phyloP scores from a whole-genome alignment of 2,797 vertebrate species.

The Pipistrellus nathusii region DNA sequence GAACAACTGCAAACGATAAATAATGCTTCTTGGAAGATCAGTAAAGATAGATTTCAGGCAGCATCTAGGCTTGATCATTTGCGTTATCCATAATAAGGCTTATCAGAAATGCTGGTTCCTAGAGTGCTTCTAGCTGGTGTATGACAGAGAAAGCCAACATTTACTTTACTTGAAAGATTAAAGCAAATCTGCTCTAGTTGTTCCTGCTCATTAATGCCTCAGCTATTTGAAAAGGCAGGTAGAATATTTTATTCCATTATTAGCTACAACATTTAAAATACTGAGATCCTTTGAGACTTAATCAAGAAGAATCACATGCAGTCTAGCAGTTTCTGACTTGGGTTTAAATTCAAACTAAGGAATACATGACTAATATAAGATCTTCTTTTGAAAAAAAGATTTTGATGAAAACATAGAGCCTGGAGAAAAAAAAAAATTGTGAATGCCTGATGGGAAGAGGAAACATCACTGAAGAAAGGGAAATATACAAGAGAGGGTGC shows the following conservation, averaged over 20 bases:
- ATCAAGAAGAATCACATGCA: conserved; percentile 49
- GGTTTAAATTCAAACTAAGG: conserved; percentile 67
- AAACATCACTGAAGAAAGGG: background rate
- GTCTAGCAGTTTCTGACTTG: conserved; percentile 19
- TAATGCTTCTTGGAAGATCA: background rate
- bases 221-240: conserved; percentile 69
- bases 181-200: conserved; percentile 66
- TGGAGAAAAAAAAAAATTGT: background rate
- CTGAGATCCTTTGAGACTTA: conserved; percentile 63
- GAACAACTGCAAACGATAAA: conserved; percentile 18
- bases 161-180: conserved; percentile 74
- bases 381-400: conserved; percentile 21
- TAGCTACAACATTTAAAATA: conserved; percentile 75
- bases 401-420: conserved; percentile 26
- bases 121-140: conserved; percentile 2
- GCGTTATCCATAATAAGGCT: background rate
- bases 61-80: conserved; percentile 31
- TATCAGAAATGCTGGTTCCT: conserved; percentile 41
- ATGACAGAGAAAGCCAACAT: conserved; percentile 65
- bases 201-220: conserved; percentile 64
- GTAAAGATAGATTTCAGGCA: background rate
- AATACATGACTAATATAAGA: conserved; percentile 31
- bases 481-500: background rate
- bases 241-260: conserved; percentile 74
- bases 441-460: background rate